These are phyloP conservation scores for Aphidoletes aphidimyza DNA, from an alignment of 2,888 invertebrate genomes.

Conservation along the genomic window DNA sequence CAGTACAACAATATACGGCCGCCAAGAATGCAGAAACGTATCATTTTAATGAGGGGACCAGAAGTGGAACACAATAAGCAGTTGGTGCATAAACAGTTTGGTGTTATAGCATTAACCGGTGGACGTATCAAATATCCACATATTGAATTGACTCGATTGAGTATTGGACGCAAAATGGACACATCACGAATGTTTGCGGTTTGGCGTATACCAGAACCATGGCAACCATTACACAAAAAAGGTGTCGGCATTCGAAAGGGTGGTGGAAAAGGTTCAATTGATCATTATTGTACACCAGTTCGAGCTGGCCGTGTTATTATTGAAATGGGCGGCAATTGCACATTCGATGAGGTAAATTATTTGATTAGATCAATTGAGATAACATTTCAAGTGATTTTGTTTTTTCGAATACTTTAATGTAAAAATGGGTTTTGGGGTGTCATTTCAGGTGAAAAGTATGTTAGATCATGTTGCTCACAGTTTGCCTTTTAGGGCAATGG, in stretches of 20 bases:
- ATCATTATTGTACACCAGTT: conserved; percentile 94
- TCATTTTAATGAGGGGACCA: conserved; percentile 90
- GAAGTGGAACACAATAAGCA: conserved; percentile 86
- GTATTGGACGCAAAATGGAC: conserved; percentile 82
- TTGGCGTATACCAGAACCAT: conserved; percentile 94
- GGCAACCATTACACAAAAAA: conserved; percentile 93
- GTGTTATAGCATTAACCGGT: conserved; percentile 86
- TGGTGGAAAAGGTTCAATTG: conserved; percentile 94
- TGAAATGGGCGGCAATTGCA: conserved; percentile 92
- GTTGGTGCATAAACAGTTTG: conserved; percentile 87
- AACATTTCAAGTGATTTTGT: not conserved
- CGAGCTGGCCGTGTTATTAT: conserved; percentile 90
- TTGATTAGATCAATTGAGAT: not conserved
- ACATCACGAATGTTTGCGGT: conserved; percentile 87
- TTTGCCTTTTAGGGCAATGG: conserved; percentile 88
- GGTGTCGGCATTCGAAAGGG: conserved; percentile 94
- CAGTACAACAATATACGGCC: conserved; percentile 74
- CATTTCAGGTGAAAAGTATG: conserved; percentile 65
- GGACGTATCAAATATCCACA: conserved; percentile 84
- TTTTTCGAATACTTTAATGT: not conserved
- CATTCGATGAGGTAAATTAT: conserved; percentile 77
- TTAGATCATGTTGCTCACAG: conserved; percentile 78
- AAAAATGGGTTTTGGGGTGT: not conserved
- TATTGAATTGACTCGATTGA: conserved; percentile 87
- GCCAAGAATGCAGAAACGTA: conserved; percentile 85